These are phyloP conservation scores for Heliocidaris tuberculata DNA, from an alignment of 35 echinoderm and acorn worm species.

Conservation along the genomic window DNA sequence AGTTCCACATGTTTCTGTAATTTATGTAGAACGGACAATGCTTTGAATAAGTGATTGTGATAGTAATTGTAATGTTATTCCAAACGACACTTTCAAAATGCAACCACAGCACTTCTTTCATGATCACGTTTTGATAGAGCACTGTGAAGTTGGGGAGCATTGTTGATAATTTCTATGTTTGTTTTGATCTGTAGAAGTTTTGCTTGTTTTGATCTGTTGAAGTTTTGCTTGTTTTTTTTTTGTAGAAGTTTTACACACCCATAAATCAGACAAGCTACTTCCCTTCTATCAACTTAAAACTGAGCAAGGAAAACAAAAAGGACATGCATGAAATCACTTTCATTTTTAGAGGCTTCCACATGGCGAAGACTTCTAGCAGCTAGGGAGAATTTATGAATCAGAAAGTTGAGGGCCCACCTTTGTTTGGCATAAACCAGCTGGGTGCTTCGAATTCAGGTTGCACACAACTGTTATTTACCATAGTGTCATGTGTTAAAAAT, in stretches of 20 bases:
- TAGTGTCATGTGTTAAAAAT: no score
- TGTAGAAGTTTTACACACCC: background rate
- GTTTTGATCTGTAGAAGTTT: background rate
- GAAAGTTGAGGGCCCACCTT: no score
- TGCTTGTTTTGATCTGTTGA: background rate
- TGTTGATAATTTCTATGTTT: background rate
- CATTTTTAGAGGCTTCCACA: background rate
- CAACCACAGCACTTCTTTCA: background rate
- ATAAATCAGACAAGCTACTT: background rate
- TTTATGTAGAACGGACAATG: no score
- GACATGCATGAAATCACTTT: background rate
- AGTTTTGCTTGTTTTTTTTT: background rate
- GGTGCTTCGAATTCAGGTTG: no score
- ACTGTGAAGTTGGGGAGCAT: background rate
- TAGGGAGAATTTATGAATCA: no score
- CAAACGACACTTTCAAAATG: no score
- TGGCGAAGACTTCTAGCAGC: background rate
- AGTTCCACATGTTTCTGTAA: no score
- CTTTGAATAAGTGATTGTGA: no score
- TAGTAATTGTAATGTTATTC: no score
- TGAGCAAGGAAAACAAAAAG: background rate
- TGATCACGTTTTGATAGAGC: background rate
- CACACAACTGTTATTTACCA: no score
- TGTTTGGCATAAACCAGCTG: no score
- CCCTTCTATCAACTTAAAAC: background rate